Conservation (phyloP, 2,888 invertebrate species). For the Drosophila colorata region DNA sequence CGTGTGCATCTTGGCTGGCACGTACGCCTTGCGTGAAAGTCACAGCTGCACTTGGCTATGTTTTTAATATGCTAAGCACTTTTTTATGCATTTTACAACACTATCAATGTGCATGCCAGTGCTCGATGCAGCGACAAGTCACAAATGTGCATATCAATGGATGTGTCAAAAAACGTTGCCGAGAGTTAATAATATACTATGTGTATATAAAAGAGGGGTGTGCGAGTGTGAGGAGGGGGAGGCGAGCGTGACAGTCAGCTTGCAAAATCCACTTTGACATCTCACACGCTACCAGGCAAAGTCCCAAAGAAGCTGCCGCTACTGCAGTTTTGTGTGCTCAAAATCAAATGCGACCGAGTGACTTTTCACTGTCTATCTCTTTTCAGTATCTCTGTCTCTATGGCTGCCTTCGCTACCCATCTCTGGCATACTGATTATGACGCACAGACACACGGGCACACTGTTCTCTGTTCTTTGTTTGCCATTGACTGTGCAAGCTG, state of each 20-base stretch:
- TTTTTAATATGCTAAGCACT: constrained; percentile 76
- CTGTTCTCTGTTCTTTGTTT: background rate
- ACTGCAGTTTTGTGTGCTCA: background rate
- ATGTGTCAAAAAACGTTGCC: constrained; percentile 71
- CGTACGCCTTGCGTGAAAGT: constrained; percentile 45
- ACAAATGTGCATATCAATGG: constrained; percentile 74
- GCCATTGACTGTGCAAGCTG: background rate
- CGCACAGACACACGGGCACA: constrained; percentile 26
- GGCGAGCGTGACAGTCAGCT: constrained; percentile 10
- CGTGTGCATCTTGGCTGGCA: constrained; percentile 40
- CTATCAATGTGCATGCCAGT: constrained; percentile 53
- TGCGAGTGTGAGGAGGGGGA: background rate
- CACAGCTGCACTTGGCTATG: constrained; percentile 72
- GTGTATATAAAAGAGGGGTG: constrained; percentile 6
- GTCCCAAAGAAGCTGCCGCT: constrained; percentile 23
- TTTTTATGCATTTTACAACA: constrained; percentile 75
- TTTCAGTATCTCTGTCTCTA: constrained; percentile 6
- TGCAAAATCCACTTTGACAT: constrained; percentile 46
- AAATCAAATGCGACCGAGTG: constrained; percentile 38
- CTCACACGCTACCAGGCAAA: constrained; percentile 22
- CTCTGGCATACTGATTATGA: constrained; percentile 56
- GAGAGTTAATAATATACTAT: constrained; percentile 71
- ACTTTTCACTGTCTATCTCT: constrained; percentile 9
- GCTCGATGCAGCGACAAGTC: constrained; percentile 64
- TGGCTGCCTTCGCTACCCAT: constrained; percentile 1